phyloP scores from a whole-genome alignment of 2,113 vertebrate species.

The Xenus cinereus region DNA sequence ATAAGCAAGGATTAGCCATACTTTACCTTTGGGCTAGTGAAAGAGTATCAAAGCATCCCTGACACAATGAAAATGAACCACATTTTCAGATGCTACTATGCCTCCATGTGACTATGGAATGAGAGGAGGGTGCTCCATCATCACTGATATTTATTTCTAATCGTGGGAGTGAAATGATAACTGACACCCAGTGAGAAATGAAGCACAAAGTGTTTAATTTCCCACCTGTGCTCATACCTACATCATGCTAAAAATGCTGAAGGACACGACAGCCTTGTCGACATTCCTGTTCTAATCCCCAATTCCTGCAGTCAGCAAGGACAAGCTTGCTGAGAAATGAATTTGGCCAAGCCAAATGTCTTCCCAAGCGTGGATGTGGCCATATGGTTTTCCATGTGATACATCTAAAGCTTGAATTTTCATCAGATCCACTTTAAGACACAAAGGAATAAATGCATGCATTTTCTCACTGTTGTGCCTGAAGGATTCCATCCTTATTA shows the following conservation, averaged over 20 bases:
- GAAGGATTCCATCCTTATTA: background rate
- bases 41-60: background rate
- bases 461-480: background rate
- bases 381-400: slow-evolving; percentile 7
- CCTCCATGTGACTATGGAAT: background rate
- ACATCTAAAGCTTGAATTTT: background rate
- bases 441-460: background rate
- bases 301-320: background rate
- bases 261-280: background rate
- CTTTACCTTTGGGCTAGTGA: background rate
- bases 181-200: background rate
- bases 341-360: background rate
- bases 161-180: background rate
- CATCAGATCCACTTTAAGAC: background rate
- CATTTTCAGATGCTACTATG: background rate
- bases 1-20: background rate
- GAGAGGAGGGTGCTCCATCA: background rate
- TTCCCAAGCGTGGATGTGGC: background rate
- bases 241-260: slow-evolving; percentile 4
- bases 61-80: background rate
- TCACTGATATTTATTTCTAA: background rate
- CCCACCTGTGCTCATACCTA: slow-evolving; percentile 6
- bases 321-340: slow-evolving; percentile 3
- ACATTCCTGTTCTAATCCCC: background rate
- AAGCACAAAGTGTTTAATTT: background rate